A percentile compares a stretch with the other conserved stretches of the same genome.
Conservation (phyloP, 1,140 invertebrate genomes). For the Hyposmocoma kahamanoa region DNA sequence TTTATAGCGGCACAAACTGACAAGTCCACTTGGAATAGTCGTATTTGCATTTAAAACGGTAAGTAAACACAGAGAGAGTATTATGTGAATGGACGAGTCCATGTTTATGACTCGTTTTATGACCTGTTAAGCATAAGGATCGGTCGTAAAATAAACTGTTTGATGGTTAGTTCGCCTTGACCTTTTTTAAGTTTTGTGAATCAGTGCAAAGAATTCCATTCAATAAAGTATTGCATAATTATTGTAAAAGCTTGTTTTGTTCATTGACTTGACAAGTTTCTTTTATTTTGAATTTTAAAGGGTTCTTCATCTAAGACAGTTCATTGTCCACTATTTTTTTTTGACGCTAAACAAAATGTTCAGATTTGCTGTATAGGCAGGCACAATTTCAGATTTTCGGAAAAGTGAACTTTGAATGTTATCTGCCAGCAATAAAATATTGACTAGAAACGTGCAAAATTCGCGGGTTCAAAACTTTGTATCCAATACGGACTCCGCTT, state of each 20-base stretch:
- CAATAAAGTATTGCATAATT: conserved; percentile 9
- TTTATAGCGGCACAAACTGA: conserved; percentile 17
- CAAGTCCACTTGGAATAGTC: conserved; percentile 30
- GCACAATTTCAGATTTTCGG: too few relatives aligned
- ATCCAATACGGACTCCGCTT: conserved; percentile 22
- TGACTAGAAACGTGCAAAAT: conserved; percentile 4
- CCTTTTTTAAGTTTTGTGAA: conserved; percentile 10
- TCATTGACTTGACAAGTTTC: too few relatives aligned
- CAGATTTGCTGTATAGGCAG: too few relatives aligned
- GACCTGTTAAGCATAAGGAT: conserved; percentile 66
- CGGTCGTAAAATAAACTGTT: conserved; percentile 59
- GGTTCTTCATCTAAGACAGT: too few relatives aligned
- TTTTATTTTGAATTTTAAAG: too few relatives aligned
- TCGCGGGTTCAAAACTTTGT: conserved; percentile 9
- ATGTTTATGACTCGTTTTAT: conserved; percentile 67
- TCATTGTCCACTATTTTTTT: too few relatives aligned
- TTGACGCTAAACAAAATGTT: too few relatives aligned
- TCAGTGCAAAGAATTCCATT: conserved; percentile 8
- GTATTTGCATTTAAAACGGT: conserved; percentile 67
- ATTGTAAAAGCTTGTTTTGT: too few relatives aligned
- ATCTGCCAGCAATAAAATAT: conserved; percentile 4
- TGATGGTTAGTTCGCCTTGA: conserved; percentile 24
- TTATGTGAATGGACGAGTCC: conserved; percentile 56
- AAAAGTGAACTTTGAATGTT: too few relatives aligned
- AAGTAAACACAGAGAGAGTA: conserved; percentile 57